Evolutionary conservation across 2,113 vertebrate species (phyloP).

Genomic region (Columba janthina): DNA sequence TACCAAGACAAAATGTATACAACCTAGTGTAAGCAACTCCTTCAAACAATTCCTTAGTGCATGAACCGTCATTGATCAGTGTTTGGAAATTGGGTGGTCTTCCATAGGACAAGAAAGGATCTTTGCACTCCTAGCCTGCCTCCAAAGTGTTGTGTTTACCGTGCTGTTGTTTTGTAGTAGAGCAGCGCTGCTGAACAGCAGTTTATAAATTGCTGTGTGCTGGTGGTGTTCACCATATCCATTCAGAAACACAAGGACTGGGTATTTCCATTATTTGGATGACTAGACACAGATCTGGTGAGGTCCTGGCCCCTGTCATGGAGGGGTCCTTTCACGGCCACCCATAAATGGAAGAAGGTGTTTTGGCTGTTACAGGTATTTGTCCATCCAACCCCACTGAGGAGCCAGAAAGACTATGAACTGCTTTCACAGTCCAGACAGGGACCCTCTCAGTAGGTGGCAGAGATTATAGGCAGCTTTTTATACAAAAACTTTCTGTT

Average conservation of each 20-base stretch:
- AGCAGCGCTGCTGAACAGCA: background rate
- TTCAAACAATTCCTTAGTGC: background rate
- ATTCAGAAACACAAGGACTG: background rate
- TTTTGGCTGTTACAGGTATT: background rate
- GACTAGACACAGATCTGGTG: background rate
- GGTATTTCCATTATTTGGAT: background rate
- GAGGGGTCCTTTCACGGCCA: background rate
- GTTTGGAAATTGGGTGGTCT: constrained; percentile 21
- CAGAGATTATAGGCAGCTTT: background rate
- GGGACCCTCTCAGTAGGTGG: background rate
- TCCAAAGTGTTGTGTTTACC: background rate
- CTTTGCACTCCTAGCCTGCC: background rate
- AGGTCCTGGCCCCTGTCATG: background rate
- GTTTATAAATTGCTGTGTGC: background rate
- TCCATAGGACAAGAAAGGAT: background rate
- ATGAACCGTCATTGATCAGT: background rate
- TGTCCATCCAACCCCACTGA: background rate
- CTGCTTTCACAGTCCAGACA: background rate
- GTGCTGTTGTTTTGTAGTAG: background rate
- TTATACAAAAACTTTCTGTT: background rate
- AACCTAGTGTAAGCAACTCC: background rate
- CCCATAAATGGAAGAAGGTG: background rate
- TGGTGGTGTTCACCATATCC: background rate
- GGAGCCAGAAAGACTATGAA: background rate
- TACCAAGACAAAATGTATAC: background rate